These are phyloP conservation scores for Emydura subglobosa DNA, from an alignment of 2,113 vertebrate species.

Conservation along the genomic window DNA sequence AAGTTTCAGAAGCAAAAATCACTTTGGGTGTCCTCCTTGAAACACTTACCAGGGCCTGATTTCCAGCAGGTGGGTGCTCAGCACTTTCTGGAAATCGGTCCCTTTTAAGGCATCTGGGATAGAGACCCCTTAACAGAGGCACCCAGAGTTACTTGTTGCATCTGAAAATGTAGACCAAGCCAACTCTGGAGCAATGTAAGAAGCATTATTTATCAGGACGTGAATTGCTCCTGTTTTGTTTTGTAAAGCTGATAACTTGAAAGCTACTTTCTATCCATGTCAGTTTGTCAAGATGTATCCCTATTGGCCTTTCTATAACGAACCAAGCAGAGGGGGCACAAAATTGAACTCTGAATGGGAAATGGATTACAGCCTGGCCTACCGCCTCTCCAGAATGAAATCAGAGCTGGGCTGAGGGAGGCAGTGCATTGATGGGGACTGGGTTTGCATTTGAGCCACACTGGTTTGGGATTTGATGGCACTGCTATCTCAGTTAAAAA, in stretches of 20 bases:
- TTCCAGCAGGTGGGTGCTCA: neutral
- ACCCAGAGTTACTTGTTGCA: neutral
- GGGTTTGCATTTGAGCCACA: neutral
- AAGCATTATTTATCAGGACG: neutral
- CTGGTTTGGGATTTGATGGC: neutral
- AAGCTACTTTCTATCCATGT: neutral
- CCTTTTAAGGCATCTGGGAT: neutral
- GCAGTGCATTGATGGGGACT: neutral
- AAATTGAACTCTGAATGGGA: neutral
- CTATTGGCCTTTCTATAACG: neutral
- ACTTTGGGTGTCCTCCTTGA: neutral
- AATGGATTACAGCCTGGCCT: neutral
- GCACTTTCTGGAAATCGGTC: neutral
- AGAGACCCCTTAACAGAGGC: neutral
- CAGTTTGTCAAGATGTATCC: neutral
- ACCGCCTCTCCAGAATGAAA: neutral
- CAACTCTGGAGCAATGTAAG: neutral
- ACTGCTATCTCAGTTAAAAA: neutral
- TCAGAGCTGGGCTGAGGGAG: neutral
- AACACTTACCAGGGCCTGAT: neutral
- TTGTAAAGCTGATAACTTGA: neutral
- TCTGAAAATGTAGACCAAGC: neutral
- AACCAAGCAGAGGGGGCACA: neutral
- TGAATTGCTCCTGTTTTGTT: neutral
- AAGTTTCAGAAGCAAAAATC: neutral